Evolutionary conservation across 2,888 invertebrate species (phyloP).

Genomic region (Himalopsyche anomala): DNA sequence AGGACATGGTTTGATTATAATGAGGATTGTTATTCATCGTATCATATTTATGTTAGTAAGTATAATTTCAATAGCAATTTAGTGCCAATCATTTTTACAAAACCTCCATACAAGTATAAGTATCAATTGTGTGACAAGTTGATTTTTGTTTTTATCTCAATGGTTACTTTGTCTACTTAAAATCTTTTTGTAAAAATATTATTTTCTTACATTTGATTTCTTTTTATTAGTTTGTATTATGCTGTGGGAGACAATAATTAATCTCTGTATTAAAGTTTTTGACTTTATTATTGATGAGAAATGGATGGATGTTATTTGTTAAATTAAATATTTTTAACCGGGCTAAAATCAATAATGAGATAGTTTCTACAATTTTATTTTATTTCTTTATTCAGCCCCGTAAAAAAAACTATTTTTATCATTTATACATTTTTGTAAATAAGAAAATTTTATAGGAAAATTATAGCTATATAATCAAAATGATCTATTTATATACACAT

Average conservation of each 20-base stretch:
- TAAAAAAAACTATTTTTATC: slow-evolving; percentile 1
- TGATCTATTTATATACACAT: slow-evolving; percentile 20
- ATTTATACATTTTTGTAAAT: slow-evolving; percentile 18
- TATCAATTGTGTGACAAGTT: too few species aligned
- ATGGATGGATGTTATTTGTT: background rate
- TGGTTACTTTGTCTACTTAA: background rate
- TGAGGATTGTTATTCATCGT: too few species aligned
- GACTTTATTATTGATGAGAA: background rate
- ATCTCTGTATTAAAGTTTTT: background rate
- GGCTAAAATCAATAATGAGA: background rate
- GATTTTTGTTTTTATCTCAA: too few species aligned
- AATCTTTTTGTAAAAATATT: background rate
- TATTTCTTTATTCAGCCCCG: background rate
- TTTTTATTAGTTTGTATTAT: slow-evolving; percentile 13
- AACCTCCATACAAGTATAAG: too few species aligned
- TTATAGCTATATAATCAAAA: slow-evolving; percentile 28
- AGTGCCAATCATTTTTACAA: too few species aligned
- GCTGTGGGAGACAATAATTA: slow-evolving; percentile 37
- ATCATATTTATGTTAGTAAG: too few species aligned
- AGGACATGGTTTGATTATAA: too few species aligned
- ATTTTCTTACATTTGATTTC: background rate
- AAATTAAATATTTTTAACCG: background rate
- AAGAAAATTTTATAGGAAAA: slow-evolving; percentile 13
- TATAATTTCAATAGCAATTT: too few species aligned
- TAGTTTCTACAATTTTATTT: background rate